Evolutionary conservation across 2,797 vertebrate species (phyloP).

Genomic region (Thaleichthys pacificus): DNA sequence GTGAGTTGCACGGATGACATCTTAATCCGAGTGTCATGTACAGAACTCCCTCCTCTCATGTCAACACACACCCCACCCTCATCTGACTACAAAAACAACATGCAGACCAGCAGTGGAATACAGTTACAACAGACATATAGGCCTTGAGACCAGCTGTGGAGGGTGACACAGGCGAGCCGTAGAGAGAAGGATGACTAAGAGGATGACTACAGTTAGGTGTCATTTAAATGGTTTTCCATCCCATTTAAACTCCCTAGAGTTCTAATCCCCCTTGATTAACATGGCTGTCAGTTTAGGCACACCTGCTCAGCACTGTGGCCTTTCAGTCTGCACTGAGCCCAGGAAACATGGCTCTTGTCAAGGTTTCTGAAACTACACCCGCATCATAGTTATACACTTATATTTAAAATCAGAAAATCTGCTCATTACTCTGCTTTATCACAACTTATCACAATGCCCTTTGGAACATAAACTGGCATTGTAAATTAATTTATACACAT

Average conservation of each 20-base stretch:
- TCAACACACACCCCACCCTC: not conserved
- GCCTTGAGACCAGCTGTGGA: constrained; percentile 18
- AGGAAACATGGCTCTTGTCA: constrained; percentile 3
- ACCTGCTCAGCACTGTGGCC: not conserved
- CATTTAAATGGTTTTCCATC: constrained; percentile 46
- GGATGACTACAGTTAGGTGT: constrained; percentile 18
- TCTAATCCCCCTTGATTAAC: constrained; percentile 46
- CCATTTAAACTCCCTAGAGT: constrained; percentile 44
- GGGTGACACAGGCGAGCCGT: constrained; percentile 49
- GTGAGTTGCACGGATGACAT: constrained; percentile 23
- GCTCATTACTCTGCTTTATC: too few relatives aligned
- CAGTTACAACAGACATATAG: not conserved
- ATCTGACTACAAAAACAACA: too few relatives aligned
- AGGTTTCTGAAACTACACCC: constrained; percentile 6
- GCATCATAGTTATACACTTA: not conserved
- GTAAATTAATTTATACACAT: too few relatives aligned
- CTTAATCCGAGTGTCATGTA: constrained; percentile 26
- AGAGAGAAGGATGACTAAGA: constrained; percentile 51
- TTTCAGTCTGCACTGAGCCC: constrained; percentile 14
- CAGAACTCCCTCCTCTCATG: not conserved
- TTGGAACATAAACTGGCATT: too few relatives aligned
- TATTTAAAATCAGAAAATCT: too few relatives aligned
- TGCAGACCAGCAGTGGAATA: not conserved
- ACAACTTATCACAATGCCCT: too few relatives aligned
- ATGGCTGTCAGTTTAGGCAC: constrained; percentile 27